Conservation (phyloP, 2,113 vertebrate genomes). For the Columbina picui region DNA sequence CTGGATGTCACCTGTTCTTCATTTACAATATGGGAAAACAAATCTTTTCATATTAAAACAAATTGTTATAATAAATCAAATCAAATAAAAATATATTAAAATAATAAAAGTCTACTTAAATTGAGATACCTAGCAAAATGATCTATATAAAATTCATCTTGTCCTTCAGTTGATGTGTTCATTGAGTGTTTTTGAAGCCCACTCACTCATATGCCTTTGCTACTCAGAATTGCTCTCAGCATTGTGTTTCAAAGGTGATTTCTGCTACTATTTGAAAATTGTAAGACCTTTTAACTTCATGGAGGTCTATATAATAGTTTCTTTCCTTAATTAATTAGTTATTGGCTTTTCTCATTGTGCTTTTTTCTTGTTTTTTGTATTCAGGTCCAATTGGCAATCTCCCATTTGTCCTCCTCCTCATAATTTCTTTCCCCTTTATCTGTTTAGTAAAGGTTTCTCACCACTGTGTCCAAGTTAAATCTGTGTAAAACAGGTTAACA, state of each 20-base stretch:
- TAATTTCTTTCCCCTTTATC: background rate
- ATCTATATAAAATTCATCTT: background rate
- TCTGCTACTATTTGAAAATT: background rate
- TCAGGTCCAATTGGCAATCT: background rate
- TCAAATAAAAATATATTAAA: background rate
- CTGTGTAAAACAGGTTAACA: background rate
- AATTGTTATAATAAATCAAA: background rate
- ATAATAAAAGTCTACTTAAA: background rate
- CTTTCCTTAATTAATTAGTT: background rate
- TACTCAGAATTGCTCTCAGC: background rate
- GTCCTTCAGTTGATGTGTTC: rapidly evolving
- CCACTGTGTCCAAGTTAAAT: background rate
- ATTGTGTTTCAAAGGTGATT: background rate
- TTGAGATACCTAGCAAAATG: background rate
- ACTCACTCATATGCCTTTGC: background rate
- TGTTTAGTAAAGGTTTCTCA: background rate
- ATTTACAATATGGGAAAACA: background rate
- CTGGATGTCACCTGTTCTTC: background rate
- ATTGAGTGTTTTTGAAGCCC: background rate
- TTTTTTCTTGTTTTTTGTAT: background rate
- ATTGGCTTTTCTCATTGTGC: background rate
- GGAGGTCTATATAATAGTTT: no score
- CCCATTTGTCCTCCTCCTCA: background rate
- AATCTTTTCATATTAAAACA: background rate
- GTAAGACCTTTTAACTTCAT: background rate